Conservation (phyloP, 2,113 vertebrate species). For the Canis aureus region DNA sequence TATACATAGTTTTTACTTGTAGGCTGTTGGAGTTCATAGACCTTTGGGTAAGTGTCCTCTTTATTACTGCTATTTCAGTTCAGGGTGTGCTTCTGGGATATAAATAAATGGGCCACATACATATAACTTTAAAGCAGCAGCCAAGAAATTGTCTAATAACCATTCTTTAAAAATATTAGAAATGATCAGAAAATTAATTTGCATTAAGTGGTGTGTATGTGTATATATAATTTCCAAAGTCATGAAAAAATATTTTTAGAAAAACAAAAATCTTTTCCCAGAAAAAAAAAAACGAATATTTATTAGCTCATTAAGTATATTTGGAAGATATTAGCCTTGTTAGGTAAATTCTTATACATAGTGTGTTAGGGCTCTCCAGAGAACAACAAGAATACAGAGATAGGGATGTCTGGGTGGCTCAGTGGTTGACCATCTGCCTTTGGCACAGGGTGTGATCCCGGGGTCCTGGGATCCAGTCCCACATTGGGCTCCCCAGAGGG, state of each 20-base stretch:
- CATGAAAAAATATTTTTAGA: slow-evolving; percentile 12
- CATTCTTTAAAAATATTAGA: slow-evolving; percentile 12
- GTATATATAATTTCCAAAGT: background rate
- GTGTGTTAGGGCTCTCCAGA: background rate
- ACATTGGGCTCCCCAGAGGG: too few relatives aligned
- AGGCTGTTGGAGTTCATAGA: slow-evolving; percentile 14
- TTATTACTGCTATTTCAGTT: slow-evolving; percentile 53
- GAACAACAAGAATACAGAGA: too few relatives aligned
- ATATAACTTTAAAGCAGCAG: slow-evolving; percentile 18
- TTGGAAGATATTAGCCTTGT: background rate
- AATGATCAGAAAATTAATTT: slow-evolving; percentile 50
- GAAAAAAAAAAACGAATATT: background rate
- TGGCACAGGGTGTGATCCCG: too few relatives aligned
- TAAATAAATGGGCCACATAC: slow-evolving; percentile 56
- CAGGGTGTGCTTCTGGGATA: slow-evolving; percentile 6
- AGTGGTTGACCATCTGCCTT: too few relatives aligned
- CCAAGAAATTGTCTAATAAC: background rate
- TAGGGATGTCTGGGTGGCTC: too few relatives aligned
- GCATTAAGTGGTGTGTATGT: background rate
- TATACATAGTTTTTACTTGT: background rate
- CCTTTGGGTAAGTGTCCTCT: slow-evolving; percentile 20
- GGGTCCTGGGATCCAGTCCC: too few relatives aligned
- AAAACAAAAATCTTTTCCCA: slow-evolving; percentile 1
- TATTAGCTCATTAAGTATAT: background rate
- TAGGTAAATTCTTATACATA: background rate